Conservation (phyloP, 2,888 invertebrate genomes). For the Acanthococcus lagerstroemiae region DNA sequence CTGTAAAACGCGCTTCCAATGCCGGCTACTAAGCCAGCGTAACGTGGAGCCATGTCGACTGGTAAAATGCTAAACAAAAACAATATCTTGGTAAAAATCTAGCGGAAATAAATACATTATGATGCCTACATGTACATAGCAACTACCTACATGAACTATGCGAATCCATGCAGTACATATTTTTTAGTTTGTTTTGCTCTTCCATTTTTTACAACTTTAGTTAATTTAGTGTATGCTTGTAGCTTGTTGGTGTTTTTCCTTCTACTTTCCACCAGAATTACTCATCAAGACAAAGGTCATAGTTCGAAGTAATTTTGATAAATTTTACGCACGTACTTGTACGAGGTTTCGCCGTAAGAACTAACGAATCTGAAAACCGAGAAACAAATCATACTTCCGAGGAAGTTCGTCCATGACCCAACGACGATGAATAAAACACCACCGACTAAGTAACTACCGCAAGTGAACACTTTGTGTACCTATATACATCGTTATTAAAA, state of each 20-base stretch:
- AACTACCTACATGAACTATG: too few relatives aligned
- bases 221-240: too few relatives aligned
- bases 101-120: not conserved
- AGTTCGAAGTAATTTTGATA: not conserved
- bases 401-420: slow-evolving; percentile 6
- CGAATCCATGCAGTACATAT: too few relatives aligned
- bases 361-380: slow-evolving; percentile 16
- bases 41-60: slow-evolving; percentile 11
- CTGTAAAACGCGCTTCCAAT: slow-evolving; percentile 2
- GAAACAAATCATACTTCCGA: slow-evolving; percentile 3
- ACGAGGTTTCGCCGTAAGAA: slow-evolving; percentile 8
- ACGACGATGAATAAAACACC: slow-evolving; percentile 5
- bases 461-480: slow-evolving; percentile 16
- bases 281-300: not conserved
- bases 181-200: too few relatives aligned
- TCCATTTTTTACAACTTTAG: too few relatives aligned
- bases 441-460: slow-evolving; percentile 5
- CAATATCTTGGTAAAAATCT: not conserved
- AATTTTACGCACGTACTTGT: slow-evolving; percentile 1
- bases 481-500: not conserved
- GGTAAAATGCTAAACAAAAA: slow-evolving; percentile 2
- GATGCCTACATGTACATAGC: not conserved
- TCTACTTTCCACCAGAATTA: not conserved
- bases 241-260: not conserved
- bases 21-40: slow-evolving; percentile 6